These are phyloP conservation scores for Pardosa pseudoannulata DNA, from an alignment of 2,888 invertebrate genomes.

Conservation along the genomic window DNA sequence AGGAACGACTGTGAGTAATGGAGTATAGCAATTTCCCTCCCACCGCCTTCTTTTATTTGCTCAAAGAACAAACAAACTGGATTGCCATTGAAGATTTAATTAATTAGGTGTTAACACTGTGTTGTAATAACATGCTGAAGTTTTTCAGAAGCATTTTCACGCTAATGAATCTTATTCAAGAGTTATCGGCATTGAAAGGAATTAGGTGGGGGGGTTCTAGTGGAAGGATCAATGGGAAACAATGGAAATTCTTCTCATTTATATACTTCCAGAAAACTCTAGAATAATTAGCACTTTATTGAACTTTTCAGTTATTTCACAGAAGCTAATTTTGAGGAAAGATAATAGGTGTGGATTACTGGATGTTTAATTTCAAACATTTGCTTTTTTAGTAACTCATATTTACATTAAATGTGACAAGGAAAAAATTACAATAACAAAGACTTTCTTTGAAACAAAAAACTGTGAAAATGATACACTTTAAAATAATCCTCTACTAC, in stretches of 20 bases:
- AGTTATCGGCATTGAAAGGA: not conserved
- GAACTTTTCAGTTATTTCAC: not conserved
- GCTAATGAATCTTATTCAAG: conserved; percentile 1
- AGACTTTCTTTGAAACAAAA: too few relatives aligned
- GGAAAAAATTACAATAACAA: too few relatives aligned
- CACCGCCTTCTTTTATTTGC: not conserved
- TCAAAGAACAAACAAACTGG: not conserved
- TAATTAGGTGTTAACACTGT: not conserved
- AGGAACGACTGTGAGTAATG: too few relatives aligned
- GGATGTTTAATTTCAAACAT: not conserved
- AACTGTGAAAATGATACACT: too few relatives aligned
- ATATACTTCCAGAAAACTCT: not conserved
- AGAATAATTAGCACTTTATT: not conserved
- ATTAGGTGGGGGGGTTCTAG: not conserved
- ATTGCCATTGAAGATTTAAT: conserved; percentile 1
- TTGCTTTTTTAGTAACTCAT: too few relatives aligned
- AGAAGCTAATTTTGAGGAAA: not conserved
- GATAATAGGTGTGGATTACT: not conserved
- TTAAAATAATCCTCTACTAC: too few relatives aligned
- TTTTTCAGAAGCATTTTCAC: not conserved
- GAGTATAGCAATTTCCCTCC: too few relatives aligned
- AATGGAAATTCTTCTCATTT: not conserved
- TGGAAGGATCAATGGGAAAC: not conserved
- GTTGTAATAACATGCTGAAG: not conserved
- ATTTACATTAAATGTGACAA: too few relatives aligned